phyloP scores from a whole-genome alignment of 2,113 vertebrate genomes.

The Sturnira hondurensis region DNA sequence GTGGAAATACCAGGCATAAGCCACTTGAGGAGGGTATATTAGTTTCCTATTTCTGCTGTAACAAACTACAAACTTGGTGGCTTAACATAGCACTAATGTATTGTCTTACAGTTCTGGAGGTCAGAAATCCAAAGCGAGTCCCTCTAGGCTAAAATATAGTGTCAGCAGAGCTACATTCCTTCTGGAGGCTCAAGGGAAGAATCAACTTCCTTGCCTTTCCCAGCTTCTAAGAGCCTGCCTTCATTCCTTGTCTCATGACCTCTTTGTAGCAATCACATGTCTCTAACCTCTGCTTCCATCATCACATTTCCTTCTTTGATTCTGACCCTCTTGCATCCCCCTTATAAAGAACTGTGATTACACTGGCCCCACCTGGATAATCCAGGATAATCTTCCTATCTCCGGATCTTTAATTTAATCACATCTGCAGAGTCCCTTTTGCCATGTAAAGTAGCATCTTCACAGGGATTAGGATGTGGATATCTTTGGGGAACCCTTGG shows the following conservation, averaged over 20 bases:
- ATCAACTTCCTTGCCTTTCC: neutral
- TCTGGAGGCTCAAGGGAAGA: neutral
- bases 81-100: neutral
- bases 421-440: neutral
- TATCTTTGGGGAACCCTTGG: neutral
- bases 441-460: neutral
- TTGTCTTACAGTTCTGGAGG: neutral
- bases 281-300: neutral
- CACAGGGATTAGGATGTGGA: neutral
- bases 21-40: neutral
- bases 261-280: neutral
- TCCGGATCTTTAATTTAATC: neutral
- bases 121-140: neutral
- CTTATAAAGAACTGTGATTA: neutral
- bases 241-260: neutral
- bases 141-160: neutral
- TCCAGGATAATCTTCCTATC: neutral
- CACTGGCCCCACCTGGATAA: neutral
- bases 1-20: neutral
- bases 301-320: neutral
- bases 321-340: neutral
- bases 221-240: neutral
- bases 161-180: neutral
- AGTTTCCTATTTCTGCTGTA: neutral
- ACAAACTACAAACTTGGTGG: neutral